These are phyloP conservation scores for Boloria euphrosyne DNA, from an alignment of 2,888 invertebrate genomes.

Conservation along the genomic window DNA sequence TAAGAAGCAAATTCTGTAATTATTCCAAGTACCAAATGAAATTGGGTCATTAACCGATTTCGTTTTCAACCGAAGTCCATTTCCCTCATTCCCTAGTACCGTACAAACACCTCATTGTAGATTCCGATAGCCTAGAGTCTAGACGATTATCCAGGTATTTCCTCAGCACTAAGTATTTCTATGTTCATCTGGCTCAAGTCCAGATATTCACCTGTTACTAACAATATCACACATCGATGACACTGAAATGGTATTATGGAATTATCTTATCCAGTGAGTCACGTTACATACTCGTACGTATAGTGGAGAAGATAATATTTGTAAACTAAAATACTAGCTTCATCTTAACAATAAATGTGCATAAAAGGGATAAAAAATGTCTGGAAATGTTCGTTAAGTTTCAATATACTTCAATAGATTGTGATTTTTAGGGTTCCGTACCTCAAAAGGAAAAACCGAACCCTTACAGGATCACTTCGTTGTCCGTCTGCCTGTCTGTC, in stretches of 20 bases:
- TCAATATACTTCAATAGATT: no score
- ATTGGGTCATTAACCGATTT: slow-evolving; percentile 8
- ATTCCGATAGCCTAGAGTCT: background rate
- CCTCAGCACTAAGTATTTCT: slow-evolving; percentile 27
- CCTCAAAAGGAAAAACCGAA: no score
- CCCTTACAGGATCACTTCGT: no score
- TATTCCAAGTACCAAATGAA: background rate
- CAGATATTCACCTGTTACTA: slow-evolving; percentile 57
- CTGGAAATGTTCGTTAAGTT: no score
- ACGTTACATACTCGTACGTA: background rate
- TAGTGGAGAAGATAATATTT: background rate
- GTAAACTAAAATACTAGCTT: no score
- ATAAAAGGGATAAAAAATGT: no score
- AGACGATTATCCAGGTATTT: slow-evolving; percentile 26
- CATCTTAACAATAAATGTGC: no score
- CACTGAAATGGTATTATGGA: slow-evolving; percentile 31
- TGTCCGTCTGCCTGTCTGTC: no score
- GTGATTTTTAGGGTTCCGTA: no score
- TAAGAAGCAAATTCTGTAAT: no score
- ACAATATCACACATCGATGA: slow-evolving; percentile 41
- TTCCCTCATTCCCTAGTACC: background rate
- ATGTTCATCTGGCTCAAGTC: slow-evolving; percentile 48
- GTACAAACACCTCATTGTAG: background rate
- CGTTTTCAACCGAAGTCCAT: background rate
- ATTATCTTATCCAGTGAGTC: background rate